Evolutionary conservation across 2,888 invertebrate genomes (phyloP).

Genomic region (Epinotia brunnichana): DNA sequence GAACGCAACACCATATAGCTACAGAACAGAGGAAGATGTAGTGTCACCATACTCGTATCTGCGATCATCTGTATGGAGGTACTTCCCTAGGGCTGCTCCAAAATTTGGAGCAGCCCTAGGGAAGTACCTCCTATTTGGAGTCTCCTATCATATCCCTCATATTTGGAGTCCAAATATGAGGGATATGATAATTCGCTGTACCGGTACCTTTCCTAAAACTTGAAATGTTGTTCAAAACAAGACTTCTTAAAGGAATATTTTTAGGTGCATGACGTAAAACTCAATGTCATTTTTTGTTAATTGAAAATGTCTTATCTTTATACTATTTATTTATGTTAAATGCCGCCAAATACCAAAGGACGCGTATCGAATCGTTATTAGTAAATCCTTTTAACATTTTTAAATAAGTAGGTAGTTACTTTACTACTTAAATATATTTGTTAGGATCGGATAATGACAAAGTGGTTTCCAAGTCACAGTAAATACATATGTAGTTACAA

Average conservation of each 20-base stretch:
- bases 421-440: background rate
- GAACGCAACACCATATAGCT: too few species aligned
- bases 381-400: constrained; percentile 35
- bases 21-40: too few species aligned
- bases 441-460: background rate
- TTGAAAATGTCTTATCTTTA: background rate
- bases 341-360: constrained; percentile 10
- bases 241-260: background rate
- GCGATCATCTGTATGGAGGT: too few species aligned
- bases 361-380: constrained; percentile 25
- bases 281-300: background rate
- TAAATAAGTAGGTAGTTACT: background rate
- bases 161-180: too few species aligned
- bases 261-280: too few species aligned
- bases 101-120: too few species aligned
- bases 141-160: too few species aligned
- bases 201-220: background rate
- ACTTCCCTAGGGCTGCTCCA: too few species aligned
- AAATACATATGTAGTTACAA: too few species aligned
- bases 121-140: too few species aligned
- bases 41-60: too few species aligned
- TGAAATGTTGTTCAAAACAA: background rate
- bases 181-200: too few species aligned
- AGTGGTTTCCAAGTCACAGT: background rate
- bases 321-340: background rate